These are phyloP conservation scores for Seriola quinqueradiata DNA, from an alignment of 2,113 vertebrate species.

Conservation along the genomic window DNA sequence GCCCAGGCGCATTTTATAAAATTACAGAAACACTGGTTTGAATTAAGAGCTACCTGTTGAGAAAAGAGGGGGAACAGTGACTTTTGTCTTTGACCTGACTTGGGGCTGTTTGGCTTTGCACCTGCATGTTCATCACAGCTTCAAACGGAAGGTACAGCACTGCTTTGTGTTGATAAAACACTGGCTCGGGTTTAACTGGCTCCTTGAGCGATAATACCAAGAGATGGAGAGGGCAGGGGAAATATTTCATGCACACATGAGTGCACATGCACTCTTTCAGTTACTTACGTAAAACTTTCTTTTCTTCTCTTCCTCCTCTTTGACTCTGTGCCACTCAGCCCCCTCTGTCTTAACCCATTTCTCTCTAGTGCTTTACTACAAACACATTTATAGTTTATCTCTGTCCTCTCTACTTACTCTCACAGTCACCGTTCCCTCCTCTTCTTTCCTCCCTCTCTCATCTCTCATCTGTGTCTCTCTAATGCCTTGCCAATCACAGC, in stretches of 20 bases:
- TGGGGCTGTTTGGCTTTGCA: slow-evolving; percentile 22
- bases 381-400: slow-evolving; percentile 65
- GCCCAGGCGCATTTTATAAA: background rate
- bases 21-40: background rate
- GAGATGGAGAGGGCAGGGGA: slow-evolving; percentile 29
- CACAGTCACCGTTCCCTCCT: slow-evolving; percentile 39
- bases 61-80: background rate
- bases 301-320: slow-evolving; percentile 35
- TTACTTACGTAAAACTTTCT: slow-evolving; percentile 57
- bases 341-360: slow-evolving; percentile 36
- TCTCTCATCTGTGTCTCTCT: slow-evolving; percentile 61
- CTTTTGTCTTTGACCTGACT: slow-evolving; percentile 2
- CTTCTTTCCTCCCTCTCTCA: slow-evolving; percentile 39
- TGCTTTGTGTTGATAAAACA: slow-evolving; percentile 42
- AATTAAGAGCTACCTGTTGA: slow-evolving; percentile 9
- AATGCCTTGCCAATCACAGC: slow-evolving; percentile 68
- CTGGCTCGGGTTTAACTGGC: slow-evolving; percentile 19
- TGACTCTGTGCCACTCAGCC: slow-evolving; percentile 23
- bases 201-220: slow-evolving; percentile 55
- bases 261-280: slow-evolving; percentile 40
- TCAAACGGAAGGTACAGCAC: slow-evolving; percentile 22
- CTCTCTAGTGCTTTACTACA: slow-evolving; percentile 46
- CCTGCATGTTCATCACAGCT: slow-evolving; percentile 31
- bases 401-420: slow-evolving; percentile 62
- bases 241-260: slow-evolving; percentile 62